Percentiles rank a stretch among this genome's conserved stretches.
These are phyloP conservation scores for Acrocephalus scirpaceus DNA, from an alignment of 2,797 vertebrate species.

Conservation along the genomic window DNA sequence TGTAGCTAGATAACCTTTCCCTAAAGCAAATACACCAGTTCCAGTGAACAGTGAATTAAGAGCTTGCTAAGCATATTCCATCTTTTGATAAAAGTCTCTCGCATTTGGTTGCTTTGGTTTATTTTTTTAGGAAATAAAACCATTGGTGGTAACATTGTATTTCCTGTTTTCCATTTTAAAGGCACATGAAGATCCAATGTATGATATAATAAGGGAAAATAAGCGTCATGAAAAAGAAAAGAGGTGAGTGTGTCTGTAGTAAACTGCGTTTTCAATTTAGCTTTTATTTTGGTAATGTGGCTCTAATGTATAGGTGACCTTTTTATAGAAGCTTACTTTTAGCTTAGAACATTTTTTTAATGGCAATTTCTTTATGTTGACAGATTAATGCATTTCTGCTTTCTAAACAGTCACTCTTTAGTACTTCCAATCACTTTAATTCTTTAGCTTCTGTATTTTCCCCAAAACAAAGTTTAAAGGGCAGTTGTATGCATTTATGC, in stretches of 20 bases:
- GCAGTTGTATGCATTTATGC: neutral
- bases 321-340: neutral
- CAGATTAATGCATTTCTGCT: neutral
- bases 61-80: neutral
- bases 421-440: neutral
- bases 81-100: neutral
- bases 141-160: neutral
- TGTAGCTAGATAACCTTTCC: neutral
- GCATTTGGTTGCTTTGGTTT: neutral
- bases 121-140: neutral
- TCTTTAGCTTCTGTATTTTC: neutral
- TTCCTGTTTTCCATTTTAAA: constrained; percentile 60
- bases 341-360: neutral
- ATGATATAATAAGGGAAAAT: constrained; percentile 93
- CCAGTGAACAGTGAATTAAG: neutral
- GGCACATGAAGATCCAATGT: constrained; percentile 99
- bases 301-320: neutral
- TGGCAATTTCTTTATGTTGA: neutral
- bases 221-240: constrained; percentile 93
- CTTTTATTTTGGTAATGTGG: neutral
- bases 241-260: constrained; percentile 77
- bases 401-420: neutral
- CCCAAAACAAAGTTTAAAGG: neutral
- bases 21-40: neutral
- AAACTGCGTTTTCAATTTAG: neutral